These are phyloP conservation scores for Mastigias papua DNA, from an alignment of 30 jellyfish, hydroid and myxozoan species.

Conservation along the genomic window DNA sequence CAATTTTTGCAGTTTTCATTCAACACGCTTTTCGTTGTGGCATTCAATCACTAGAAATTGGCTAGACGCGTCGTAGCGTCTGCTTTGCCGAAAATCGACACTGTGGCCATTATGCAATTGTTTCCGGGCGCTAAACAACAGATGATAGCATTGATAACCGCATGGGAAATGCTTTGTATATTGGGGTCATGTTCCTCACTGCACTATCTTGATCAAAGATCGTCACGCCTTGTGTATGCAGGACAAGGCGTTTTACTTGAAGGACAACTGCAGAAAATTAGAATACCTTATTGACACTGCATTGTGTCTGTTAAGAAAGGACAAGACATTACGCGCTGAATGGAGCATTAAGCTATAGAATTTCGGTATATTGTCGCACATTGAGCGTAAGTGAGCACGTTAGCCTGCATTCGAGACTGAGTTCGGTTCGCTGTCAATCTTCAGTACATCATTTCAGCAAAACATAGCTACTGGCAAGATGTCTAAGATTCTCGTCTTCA, in stretches of 20 bases:
- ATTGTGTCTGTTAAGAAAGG: not conserved
- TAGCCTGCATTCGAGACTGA: not conserved
- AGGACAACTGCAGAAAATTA: not conserved
- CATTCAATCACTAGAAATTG: not conserved
- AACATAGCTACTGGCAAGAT: not conserved
- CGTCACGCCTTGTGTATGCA: conserved; percentile 14
- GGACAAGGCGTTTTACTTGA: not conserved
- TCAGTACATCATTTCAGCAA: not conserved
- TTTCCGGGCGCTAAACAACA: conserved; percentile 64
- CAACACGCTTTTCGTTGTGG: not conserved
- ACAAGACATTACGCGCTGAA: not conserved
- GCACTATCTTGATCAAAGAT: conserved; percentile 9
- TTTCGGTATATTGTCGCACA: not conserved
- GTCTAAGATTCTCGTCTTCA: not conserved
- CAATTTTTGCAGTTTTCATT: not conserved
- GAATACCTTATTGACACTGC: not conserved
- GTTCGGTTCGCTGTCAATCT: not conserved
- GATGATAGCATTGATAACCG: conserved; percentile 40
- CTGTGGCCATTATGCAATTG: conserved; percentile 24
- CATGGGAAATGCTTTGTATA: conserved; percentile 51
- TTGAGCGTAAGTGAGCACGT: not conserved
- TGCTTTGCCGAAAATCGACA: not conserved
- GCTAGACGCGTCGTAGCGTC: not conserved
- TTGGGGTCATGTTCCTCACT: conserved; percentile 57
- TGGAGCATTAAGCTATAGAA: conserved; percentile 4